Percentiles rank a stretch among this genome's conserved stretches.
phyloP scores from a whole-genome alignment of 2,888 invertebrate species.

The Tillus elongatus region DNA sequence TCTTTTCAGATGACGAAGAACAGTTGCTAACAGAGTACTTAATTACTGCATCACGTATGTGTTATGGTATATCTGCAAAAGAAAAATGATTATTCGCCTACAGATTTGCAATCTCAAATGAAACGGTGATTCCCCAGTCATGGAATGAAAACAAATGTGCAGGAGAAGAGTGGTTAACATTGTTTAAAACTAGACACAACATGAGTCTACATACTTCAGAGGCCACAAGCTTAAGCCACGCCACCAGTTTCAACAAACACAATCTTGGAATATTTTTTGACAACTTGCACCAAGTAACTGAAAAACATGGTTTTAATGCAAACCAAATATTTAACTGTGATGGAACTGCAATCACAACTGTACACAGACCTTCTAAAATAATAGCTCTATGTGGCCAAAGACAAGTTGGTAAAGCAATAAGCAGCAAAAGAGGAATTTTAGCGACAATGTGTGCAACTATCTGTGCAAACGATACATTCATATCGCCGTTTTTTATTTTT shows the following conservation, averaged over 20 bases:
- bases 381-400: constrained; percentile 11
- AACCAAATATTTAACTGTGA: constrained; percentile 22
- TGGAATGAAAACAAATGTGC: constrained; percentile 15
- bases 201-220: constrained; percentile 21
- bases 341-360: constrained; percentile 19
- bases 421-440: constrained; percentile 15
- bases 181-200: constrained; percentile 11
- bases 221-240: constrained; percentile 23
- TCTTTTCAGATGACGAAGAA: constrained; percentile 2
- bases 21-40: constrained; percentile 1
- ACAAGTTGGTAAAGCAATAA: constrained; percentile 14
- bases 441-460: constrained; percentile 17
- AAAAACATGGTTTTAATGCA: constrained; percentile 16
- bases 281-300: constrained; percentile 19
- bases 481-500: constrained; percentile 31
- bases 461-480: constrained; percentile 25
- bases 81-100: constrained; percentile 9
- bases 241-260: constrained; percentile 21
- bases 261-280: constrained; percentile 8
- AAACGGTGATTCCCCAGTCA: constrained; percentile 16
- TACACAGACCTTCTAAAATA: constrained; percentile 10
- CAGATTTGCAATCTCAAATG: constrained; percentile 18
- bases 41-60: too few species aligned
- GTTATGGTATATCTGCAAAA: not conserved
- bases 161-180: constrained; percentile 13